A percentile compares a stretch with the other conserved stretches of the same genome.
Evolutionary conservation across 2,113 vertebrate species (phyloP).

Genomic region (Mixornis gularis): DNA sequence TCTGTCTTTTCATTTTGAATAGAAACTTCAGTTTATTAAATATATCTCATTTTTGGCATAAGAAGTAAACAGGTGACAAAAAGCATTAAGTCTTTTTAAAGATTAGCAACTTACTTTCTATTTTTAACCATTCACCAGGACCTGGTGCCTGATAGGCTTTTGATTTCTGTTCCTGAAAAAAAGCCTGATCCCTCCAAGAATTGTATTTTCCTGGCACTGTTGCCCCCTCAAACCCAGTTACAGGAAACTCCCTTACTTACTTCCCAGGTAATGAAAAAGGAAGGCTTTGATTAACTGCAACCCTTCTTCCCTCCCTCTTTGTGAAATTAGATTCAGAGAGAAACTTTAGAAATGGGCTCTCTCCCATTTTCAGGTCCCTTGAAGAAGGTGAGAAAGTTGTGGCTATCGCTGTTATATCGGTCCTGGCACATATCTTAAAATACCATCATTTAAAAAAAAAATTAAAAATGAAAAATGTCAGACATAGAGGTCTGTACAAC

Average conservation of each 20-base stretch:
- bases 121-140: neutral
- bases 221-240: neutral
- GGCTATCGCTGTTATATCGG: neutral
- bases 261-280: neutral
- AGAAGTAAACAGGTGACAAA: neutral
- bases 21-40: neutral
- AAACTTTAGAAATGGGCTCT: neutral
- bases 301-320: rapidly evolving
- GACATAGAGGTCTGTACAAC: neutral
- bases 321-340: neutral
- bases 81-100: neutral
- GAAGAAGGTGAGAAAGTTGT: neutral
- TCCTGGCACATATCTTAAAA: neutral
- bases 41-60: neutral
- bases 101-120: neutral
- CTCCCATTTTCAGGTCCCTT: neutral
- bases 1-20: neutral
- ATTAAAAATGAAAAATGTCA: rapidly evolving
- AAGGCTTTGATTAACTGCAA: neutral
- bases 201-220: neutral
- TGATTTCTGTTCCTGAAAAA: neutral
- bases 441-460: neutral
- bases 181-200: neutral
- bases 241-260: neutral
- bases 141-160: neutral